phyloP scores from a whole-genome alignment of 2,888 invertebrate genomes.

The Lycaena phlaeas region DNA sequence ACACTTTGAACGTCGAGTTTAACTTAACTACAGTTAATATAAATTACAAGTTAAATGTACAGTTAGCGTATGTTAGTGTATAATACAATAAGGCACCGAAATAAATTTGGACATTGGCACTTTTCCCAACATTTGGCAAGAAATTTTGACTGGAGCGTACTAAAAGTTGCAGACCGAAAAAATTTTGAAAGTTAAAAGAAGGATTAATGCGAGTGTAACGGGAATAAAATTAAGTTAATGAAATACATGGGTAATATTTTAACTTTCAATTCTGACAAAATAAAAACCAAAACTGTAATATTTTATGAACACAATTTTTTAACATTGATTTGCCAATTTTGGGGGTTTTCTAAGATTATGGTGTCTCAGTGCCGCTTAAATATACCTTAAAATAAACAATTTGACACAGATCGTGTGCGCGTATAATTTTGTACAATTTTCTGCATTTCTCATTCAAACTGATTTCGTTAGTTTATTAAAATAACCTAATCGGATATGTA shows the following conservation, averaged over 20 bases:
- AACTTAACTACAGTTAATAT: slow-evolving; percentile 38
- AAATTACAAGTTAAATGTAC: slow-evolving; percentile 57
- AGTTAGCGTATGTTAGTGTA: slow-evolving; percentile 37
- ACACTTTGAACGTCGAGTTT: slow-evolving; percentile 42
- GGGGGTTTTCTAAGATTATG: background rate
- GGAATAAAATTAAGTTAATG: background rate
- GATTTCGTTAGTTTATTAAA: no score
- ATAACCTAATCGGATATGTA: no score
- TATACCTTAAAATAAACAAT: background rate
- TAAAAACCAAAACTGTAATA: no score
- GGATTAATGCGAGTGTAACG: no score
- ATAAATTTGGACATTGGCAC: slow-evolving; percentile 5
- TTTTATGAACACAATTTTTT: no score
- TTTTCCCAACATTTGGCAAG: slow-evolving; percentile 2
- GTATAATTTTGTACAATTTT: slow-evolving; percentile 6
- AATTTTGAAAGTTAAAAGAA: no score
- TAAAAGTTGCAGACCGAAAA: no score
- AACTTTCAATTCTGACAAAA: no score
- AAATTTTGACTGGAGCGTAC: background rate
- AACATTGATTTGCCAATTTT: slow-evolving; percentile 3
- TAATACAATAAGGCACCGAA: slow-evolving; percentile 56
- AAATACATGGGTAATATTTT: no score
- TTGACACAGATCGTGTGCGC: slow-evolving; percentile 1
- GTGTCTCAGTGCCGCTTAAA: background rate
- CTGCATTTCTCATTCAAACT: background rate